Percentiles rank a stretch among this genome's conserved stretches.
Evolutionary conservation across 2,113 vertebrate species (phyloP).

Genomic region (Periophthalmodon schlosseri): DNA sequence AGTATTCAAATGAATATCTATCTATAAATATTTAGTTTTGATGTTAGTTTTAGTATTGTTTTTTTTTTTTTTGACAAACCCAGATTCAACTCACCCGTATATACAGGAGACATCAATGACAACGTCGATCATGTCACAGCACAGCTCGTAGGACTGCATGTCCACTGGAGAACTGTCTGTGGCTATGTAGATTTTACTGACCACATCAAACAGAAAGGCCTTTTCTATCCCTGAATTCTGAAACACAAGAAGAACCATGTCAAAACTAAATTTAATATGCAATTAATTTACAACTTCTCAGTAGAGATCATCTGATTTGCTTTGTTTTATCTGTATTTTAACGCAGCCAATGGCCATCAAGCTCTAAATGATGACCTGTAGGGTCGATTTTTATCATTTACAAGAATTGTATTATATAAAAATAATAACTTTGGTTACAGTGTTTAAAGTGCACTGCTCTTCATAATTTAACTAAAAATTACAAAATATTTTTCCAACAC

Average conservation of each 20-base stretch:
- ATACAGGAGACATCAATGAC: slow-evolving; percentile 99
- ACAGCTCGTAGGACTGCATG: slow-evolving; percentile 99
- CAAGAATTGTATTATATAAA: no score
- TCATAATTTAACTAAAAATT: no score
- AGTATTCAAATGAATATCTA: no score
- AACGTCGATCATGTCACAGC: slow-evolving; percentile 99
- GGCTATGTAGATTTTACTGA: slow-evolving; percentile 99
- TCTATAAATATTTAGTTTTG: no score
- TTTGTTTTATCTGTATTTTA: no score
- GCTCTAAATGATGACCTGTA: no score
- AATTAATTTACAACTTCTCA: neutral
- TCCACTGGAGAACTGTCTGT: slow-evolving; percentile 99
- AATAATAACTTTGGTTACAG: no score
- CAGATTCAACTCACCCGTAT: slow-evolving; percentile 87
- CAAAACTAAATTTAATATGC: neutral
- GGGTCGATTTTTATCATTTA: no score
- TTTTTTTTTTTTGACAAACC: neutral
- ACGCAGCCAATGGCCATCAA: no score
- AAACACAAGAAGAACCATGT: slow-evolving; percentile 7
- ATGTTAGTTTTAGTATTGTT: no score
- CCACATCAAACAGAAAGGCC: slow-evolving; percentile 98
- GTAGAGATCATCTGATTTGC: neutral
- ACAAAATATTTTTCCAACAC: no score
- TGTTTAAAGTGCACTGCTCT: no score
- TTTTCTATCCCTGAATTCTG: slow-evolving; percentile 99